Base-by-base conservation (phyloP, 1,140 invertebrate genomes). In the Tribolium madens region DNA sequence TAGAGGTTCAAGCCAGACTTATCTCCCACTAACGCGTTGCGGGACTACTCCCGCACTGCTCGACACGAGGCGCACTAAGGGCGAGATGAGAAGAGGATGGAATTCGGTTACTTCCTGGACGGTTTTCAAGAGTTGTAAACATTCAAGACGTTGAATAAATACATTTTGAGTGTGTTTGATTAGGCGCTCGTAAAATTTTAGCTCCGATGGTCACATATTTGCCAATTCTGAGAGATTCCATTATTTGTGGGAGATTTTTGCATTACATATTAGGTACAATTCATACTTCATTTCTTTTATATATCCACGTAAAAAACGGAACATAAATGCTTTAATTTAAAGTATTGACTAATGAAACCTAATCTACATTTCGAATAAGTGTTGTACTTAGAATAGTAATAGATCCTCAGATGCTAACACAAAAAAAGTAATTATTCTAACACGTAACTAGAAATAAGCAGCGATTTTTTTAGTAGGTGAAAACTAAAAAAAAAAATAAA, bases 1-100 rank as follows among this genome's bases (percentile, higher is more conserved):
- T 76, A 76, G 17, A 46, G 31, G 13, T 15, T 9, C 17, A 14
- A 48, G 10, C 2, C 10, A 33, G 47, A 73, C 50, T 57, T 73
- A 73, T 73, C 71, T 73, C 64, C 36, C 68, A 47, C 68, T 48
- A 46, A 18, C 48, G 6, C 47, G 12, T 50, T 13, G 47, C 14
- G 57, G 26, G 57, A 33, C 57, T 64, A 33, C 57, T 64, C 57
- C 57, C 57, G 57, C 57, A 64, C 57, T 57, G 14, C 4, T 21
- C 52, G 52, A 57, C 15, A 50, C 52, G 52, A n/a, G 14, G 4
- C 57, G 7, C 21, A 33, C 57, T 4, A 64, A 33, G 57, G 57
- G 53, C 9, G 46, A 47, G 36, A 42, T n/a, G 9, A 42, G n/a
- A 9, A 42, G 7, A 42, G 36, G 36, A 0, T 42, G 36, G 36